These are phyloP conservation scores for Pheosia tremula DNA, from an alignment of 2,888 invertebrate genomes.

Conservation along the genomic window DNA sequence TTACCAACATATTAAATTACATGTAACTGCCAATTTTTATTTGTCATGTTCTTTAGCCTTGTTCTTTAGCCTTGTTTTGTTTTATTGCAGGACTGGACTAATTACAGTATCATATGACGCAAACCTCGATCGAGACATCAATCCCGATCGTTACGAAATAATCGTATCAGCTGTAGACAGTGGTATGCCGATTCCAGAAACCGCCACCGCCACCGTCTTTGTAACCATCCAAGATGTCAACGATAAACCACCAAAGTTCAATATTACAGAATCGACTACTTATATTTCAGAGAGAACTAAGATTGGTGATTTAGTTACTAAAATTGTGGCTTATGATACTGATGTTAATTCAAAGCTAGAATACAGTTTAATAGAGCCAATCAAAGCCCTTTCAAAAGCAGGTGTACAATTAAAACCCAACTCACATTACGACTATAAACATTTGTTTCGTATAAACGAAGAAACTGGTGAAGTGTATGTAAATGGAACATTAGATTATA, in stretches of 20 bases:
- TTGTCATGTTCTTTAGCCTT: too few relatives aligned
- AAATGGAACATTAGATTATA: constrained; percentile 88
- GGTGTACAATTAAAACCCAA: constrained; percentile 87
- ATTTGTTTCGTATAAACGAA: constrained; percentile 88
- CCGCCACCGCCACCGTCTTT: constrained; percentile 90
- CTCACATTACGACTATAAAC: constrained; percentile 86
- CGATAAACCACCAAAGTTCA: constrained; percentile 92
- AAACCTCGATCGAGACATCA: constrained; percentile 87
- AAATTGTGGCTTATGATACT: constrained; percentile 88
- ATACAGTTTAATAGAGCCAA: constrained; percentile 88
- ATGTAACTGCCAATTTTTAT: too few relatives aligned
- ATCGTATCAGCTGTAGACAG: constrained; percentile 91
- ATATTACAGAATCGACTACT: constrained; percentile 85
- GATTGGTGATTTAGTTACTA: constrained; percentile 86
- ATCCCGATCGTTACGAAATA: constrained; percentile 88
- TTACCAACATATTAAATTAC: too few relatives aligned
- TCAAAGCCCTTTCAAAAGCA: constrained; percentile 89
- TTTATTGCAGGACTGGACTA: constrained; percentile 84
- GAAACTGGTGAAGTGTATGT: constrained; percentile 88
- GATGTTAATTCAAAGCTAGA: constrained; percentile 88
- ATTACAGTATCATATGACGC: constrained; percentile 90
- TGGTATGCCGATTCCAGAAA: constrained; percentile 89
- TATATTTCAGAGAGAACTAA: constrained; percentile 89
- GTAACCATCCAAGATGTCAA: constrained; percentile 91
- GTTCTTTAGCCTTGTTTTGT: too few relatives aligned